phyloP scores from a whole-genome alignment of 1,140 invertebrate genomes.

The Drosophila sproati region DNA sequence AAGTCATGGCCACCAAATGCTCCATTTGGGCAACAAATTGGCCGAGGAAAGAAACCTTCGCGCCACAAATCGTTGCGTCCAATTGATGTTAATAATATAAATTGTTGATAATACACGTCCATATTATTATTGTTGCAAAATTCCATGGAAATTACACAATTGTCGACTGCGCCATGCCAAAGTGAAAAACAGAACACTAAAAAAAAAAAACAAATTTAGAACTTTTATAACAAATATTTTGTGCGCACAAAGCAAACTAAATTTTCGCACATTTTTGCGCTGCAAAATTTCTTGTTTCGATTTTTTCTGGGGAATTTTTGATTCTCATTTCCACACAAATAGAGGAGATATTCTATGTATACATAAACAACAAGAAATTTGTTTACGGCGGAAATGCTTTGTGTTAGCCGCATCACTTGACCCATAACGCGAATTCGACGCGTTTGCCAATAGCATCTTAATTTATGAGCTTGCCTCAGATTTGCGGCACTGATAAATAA shows the following conservation, averaged over 20 bases:
- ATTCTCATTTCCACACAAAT: conserved; percentile 29
- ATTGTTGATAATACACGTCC: conserved; percentile 57
- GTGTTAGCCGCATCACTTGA: conserved; percentile 29
- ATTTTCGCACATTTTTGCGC: conserved; percentile 16
- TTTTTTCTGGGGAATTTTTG: conserved; percentile 28
- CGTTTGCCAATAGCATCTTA: conserved; percentile 47
- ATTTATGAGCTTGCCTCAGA: conserved; percentile 42
- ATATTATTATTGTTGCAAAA: conserved; percentile 12
- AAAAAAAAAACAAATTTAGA: conserved; percentile 59
- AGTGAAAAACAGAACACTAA: not conserved
- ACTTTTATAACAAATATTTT: conserved; percentile 13
- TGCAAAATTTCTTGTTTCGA: not conserved
- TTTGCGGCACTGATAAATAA: conserved; percentile 65
- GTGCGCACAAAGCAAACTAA: conserved; percentile 7
- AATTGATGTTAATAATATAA: conserved; percentile 59
- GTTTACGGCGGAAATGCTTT: not conserved
- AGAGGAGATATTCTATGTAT: conserved; percentile 4
- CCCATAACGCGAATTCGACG: conserved; percentile 52
- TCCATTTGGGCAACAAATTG: conserved; percentile 55
- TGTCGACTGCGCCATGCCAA: conserved; percentile 31
- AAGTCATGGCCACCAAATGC: conserved; percentile 48
- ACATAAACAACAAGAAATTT: conserved; percentile 16
- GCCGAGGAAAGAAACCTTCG: conserved; percentile 23
- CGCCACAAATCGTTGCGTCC: conserved; percentile 40
- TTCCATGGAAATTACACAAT: conserved; percentile 50